Conservation (phyloP, 1,140 invertebrate genomes). For the Psix sp. region DNA sequence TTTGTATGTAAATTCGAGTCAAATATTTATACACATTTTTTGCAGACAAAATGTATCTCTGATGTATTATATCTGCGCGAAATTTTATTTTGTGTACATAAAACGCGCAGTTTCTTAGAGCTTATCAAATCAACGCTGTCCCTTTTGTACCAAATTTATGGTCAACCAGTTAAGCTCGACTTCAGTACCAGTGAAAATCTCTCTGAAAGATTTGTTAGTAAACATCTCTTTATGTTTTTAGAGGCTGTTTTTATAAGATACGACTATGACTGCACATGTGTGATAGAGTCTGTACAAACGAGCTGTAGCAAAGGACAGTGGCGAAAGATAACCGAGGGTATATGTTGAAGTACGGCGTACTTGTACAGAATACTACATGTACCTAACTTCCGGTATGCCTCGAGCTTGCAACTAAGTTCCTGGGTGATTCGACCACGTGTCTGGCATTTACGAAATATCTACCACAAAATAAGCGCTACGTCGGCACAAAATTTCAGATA, state of each 20-base stretch:
- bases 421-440: slow-evolving; percentile 54
- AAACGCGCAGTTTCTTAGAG: too few relatives aligned
- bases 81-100: too few relatives aligned
- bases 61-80: too few relatives aligned
- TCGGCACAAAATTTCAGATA: slow-evolving; percentile 37
- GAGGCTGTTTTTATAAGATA: slow-evolving; percentile 3
- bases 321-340: slow-evolving; percentile 50
- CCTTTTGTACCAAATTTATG: too few relatives aligned
- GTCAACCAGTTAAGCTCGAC: too few relatives aligned
- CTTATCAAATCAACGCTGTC: too few relatives aligned
- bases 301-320: slow-evolving; percentile 48
- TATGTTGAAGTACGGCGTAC: slow-evolving; percentile 33
- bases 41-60: too few relatives aligned
- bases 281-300: slow-evolving; percentile 49
- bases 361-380: slow-evolving; percentile 45
- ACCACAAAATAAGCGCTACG: slow-evolving; percentile 42
- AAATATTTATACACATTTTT: too few relatives aligned
- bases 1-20: too few relatives aligned
- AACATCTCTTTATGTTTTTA: not conserved
- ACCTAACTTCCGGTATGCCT: slow-evolving; percentile 50
- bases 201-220: not conserved
- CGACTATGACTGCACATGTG: slow-evolving; percentile 11
- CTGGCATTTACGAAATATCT: slow-evolving; percentile 58
- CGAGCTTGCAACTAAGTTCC: slow-evolving; percentile 56
- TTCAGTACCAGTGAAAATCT: not conserved